phyloP scores from a whole-genome alignment of 1,140 invertebrate genomes.

The Propsilocerus akamusi region DNA sequence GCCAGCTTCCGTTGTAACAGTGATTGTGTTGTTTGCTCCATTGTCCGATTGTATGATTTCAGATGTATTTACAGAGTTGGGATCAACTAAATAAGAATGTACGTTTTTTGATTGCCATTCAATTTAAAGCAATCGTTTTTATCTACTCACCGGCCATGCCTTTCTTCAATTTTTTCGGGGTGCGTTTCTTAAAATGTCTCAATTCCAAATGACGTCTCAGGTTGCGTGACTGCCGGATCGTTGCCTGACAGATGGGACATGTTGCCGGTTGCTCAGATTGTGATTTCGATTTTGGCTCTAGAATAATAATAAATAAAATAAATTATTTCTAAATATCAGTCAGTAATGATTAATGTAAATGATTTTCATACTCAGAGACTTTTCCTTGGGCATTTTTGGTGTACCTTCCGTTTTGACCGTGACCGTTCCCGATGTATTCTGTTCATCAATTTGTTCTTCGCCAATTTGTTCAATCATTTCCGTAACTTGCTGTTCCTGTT shows the following conservation, averaged over 20 bases:
- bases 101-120: too few relatives aligned
- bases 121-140: too few relatives aligned
- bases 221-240: constrained; percentile 35
- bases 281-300: constrained; percentile 29
- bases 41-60: background rate
- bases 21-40: background rate
- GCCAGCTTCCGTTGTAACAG: background rate
- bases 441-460: background rate
- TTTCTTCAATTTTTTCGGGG: constrained; percentile 25
- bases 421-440: constrained; percentile 2
- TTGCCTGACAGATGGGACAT: constrained; percentile 37
- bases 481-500: background rate
- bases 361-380: background rate
- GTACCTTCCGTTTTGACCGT: constrained; percentile 5
- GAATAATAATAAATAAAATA: background rate
- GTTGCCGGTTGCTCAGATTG: constrained; percentile 40
- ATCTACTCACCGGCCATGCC: constrained; percentile 14
- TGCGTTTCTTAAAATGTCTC: constrained; percentile 24
- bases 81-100: background rate
- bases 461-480: background rate
- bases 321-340: constrained; percentile 4
- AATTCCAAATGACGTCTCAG: constrained; percentile 31
- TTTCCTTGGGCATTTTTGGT: constrained; percentile 3
- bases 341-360: background rate
- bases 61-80: background rate